Evolutionary conservation across 1,140 invertebrate genomes (phyloP).

Genomic region (Drosophila chauvacae): DNA sequence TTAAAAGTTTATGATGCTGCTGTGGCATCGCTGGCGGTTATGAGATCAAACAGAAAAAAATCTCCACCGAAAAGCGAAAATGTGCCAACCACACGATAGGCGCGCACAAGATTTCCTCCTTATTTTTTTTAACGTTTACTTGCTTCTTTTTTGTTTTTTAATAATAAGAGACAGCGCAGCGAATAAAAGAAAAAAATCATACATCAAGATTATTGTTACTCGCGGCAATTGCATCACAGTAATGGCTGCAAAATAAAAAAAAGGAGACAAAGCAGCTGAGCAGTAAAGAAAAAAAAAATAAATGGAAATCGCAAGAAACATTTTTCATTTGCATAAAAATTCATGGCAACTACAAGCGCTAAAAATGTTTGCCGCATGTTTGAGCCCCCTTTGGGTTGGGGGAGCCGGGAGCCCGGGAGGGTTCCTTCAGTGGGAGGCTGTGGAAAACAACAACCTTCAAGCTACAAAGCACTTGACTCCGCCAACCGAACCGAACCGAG

Average conservation of each 20-base stretch:
- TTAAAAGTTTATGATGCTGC: slow-evolving; percentile 75
- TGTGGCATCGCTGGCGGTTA: slow-evolving; percentile 77
- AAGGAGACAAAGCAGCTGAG: slow-evolving; percentile 38
- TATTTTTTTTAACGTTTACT: slow-evolving; percentile 56
- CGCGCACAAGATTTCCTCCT: slow-evolving; percentile 75
- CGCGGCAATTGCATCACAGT: slow-evolving; percentile 81
- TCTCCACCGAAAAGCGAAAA: slow-evolving; percentile 57
- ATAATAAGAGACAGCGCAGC: slow-evolving; percentile 61
- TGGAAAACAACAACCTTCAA: slow-evolving; percentile 79
- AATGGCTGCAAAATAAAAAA: slow-evolving; percentile 57
- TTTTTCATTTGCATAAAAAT: slow-evolving; percentile 84
- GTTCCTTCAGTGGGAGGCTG: slow-evolving; percentile 65
- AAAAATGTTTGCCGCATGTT: slow-evolving; percentile 80
- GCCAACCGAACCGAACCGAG: slow-evolving; percentile 25
- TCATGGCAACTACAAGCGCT: slow-evolving; percentile 79
- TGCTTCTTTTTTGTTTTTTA: slow-evolving; percentile 33
- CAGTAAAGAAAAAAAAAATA: slow-evolving; percentile 36
- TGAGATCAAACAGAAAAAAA: slow-evolving; percentile 78
- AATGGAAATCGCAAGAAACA: slow-evolving; percentile 81
- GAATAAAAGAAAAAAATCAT: slow-evolving; percentile 60
- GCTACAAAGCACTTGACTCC: slow-evolving; percentile 80
- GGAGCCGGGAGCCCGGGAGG: not conserved
- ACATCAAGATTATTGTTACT: slow-evolving; percentile 83
- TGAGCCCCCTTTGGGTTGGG: slow-evolving; percentile 14
- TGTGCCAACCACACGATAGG: slow-evolving; percentile 81